Base-by-base conservation (phyloP, 2,797 vertebrate species). In the Toxotes lorentzi region DNA sequence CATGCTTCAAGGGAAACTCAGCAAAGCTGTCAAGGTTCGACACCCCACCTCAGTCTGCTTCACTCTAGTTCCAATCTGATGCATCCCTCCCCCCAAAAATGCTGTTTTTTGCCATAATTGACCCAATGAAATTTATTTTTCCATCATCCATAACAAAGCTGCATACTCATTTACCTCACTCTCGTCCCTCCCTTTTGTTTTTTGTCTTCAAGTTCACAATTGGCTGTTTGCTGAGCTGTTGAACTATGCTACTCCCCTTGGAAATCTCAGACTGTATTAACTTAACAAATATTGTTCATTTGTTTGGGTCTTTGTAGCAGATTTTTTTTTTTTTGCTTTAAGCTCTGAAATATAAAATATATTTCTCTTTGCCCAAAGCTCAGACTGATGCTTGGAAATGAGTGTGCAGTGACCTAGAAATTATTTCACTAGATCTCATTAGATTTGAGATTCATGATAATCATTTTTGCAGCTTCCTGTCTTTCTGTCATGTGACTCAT, bases 1-100 rank as follows among this genome's bases (percentile, higher is more conserved):
- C 97, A 96, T 99, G 96, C 98, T 99, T 95, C 98, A 99, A 96
- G 97, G 97, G 93, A 99, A 96, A 97, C 96, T 98, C 97, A 95
- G 95, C 98, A 98, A 97, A 97, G 97, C 95, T 89, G 95, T 96
- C 95, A 99, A 99, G 98, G 98, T 99, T 98, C 97, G 98, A 96
- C 88, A 80, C 85, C 86, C 92, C 94, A 90, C 94, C 90, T 95
- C 87, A 95, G 96, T 96, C 80, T 96, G 92, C 94, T 79, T 96
- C 95, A 93, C 95, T 95, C 93, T 96, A 96, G 96, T 95, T 93
- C 88, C 93, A 94, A 96, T 95, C 97, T 95, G 96, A 97, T 95
- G 95, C 96, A 95, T 66, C 79, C 86, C 77, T 74, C 71, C 75
- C 66, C 65, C 68, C 68, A 16, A 59, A 84, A 62, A 79, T 85